Evolutionary conservation across 2,888 invertebrate genomes (phyloP), one percentile per base, ranked within the genome.

Genomic region (Parnassius glacialis): DNA sequence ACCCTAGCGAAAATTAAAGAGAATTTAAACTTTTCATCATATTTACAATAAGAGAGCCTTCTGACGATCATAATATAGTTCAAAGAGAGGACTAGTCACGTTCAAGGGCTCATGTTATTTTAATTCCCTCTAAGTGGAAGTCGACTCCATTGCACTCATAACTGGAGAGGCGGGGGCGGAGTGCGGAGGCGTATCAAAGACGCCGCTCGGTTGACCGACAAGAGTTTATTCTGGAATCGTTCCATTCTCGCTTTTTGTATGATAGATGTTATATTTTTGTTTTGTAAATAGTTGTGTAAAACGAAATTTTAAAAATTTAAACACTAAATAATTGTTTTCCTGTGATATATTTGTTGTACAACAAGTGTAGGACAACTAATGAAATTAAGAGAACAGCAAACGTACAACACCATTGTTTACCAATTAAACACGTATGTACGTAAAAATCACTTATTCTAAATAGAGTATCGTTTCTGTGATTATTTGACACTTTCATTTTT

Each of bases 81-180:
- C 56, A 61, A 45, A 57, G 53, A 62, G 52, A 57, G 53, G 47
- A 58, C 55, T 34, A 47, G 57, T 48, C 54, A 51, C 57, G 57
- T 58, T 59, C 55, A 61, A 65, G 61, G 61, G 61, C 69, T 71
- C 75, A 76, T 80, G 82, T 81, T 78, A 78, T 83, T 84, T 82
- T 81, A 80, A 83, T 84, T 82, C 81, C 74, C 74, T 73, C 73
- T 82, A 82, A 84, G 81, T 82, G 80, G 73, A 70, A 70, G 74
- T 67, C 60, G 62, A 64, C 65, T 64, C 64, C 68, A 74, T 74
- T 63, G 66, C 69, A 70, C 68, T 69, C 64, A 67, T 62, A 63
- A 59, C 65, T 57, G 50, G 59, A 62, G 64, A 59, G 64, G 55
- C 51, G 65, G 57, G 68, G 62, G 59, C 34, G 53, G 58, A 44